Evolutionary conservation across 2,797 vertebrate species (phyloP).

Genomic region (Liasis olivaceus): DNA sequence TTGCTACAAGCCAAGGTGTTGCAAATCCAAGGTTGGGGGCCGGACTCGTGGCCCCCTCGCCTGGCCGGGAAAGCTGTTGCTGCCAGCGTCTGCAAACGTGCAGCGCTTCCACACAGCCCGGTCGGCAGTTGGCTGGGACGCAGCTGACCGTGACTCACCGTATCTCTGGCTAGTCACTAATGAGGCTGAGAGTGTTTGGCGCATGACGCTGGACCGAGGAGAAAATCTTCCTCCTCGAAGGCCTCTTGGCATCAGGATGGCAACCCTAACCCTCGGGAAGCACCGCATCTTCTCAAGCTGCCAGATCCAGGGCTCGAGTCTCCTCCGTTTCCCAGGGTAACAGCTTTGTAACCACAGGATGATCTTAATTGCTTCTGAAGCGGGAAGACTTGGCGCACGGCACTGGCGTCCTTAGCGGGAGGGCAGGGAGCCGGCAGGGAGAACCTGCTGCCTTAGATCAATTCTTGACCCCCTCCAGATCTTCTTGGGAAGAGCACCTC

Average conservation of each 20-base stretch:
- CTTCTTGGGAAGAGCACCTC: background rate
- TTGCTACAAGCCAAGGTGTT: background rate
- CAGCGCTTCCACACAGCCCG: background rate
- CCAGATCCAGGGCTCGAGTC: background rate
- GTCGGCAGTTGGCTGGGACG: background rate
- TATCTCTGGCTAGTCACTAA: background rate
- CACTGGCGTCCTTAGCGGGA: background rate
- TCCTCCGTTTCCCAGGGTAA: slow-evolving; percentile 11
- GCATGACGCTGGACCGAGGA: background rate
- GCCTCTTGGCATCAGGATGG: no score
- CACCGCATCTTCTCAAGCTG: background rate
- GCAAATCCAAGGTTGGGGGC: no score
- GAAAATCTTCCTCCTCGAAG: background rate
- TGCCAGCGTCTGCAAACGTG: background rate
- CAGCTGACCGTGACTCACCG: background rate
- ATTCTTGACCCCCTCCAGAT: background rate
- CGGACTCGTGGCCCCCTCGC: no score
- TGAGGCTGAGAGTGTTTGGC: background rate
- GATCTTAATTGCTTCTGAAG: slow-evolving; percentile 26
- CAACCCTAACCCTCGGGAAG: background rate
- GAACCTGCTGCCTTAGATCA: background rate
- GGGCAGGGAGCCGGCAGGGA: background rate
- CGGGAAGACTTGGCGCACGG: background rate
- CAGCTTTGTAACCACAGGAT: background rate
- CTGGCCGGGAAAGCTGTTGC: no score